phyloP scores from a whole-genome alignment of 2,113 vertebrate species.

The Mellivora capensis region DNA sequence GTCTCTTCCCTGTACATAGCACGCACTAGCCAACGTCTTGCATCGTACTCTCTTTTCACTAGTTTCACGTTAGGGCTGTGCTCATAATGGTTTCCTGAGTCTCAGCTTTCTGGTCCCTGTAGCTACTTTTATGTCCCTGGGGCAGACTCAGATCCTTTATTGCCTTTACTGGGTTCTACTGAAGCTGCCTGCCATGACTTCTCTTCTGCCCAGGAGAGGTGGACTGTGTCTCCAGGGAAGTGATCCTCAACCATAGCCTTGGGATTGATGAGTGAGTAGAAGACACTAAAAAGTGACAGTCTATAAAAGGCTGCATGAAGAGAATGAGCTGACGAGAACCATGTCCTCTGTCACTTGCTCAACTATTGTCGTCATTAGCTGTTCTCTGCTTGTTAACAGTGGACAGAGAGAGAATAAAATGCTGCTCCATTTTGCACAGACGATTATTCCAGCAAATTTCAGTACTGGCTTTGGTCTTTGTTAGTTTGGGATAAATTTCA shows the following conservation, averaged over 20 bases:
- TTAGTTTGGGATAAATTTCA: slow-evolving; percentile 46
- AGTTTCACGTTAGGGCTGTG: neutral
- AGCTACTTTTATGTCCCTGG: neutral
- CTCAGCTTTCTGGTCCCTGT: neutral
- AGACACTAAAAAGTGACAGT: neutral
- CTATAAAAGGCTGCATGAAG: neutral
- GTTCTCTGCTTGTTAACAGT: neutral
- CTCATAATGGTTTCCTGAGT: neutral
- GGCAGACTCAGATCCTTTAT: neutral
- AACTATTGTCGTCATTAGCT: neutral
- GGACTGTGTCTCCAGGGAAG: neutral
- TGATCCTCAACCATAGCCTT: neutral
- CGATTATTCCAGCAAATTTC: neutral
- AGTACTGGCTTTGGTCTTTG: slow-evolving; percentile 3
- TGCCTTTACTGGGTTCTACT: neutral
- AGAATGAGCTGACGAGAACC: neutral
- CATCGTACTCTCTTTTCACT: neutral
- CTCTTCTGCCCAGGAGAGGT: neutral
- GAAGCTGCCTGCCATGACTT: neutral
- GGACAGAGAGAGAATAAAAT: neutral
- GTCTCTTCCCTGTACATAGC: neutral
- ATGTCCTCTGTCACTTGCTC: neutral
- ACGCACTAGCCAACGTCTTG: neutral
- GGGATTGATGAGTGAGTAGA: neutral
- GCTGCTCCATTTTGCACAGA: neutral